Evolutionary conservation across 2,888 invertebrate species (phyloP).

Genomic region (Apomyelois bistriatella): DNA sequence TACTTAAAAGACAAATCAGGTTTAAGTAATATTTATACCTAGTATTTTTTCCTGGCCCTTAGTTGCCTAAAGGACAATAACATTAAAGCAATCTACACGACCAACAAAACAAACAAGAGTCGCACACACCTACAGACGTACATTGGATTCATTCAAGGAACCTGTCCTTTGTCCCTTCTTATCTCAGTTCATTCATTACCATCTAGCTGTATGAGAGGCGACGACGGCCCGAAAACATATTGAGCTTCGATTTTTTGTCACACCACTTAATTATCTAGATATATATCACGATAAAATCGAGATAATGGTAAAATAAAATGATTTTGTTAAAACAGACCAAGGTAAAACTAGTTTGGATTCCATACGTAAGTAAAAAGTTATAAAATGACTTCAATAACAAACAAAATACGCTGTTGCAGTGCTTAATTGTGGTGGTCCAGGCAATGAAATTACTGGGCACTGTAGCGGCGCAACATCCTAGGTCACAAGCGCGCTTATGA

Average conservation of each 20-base stretch:
- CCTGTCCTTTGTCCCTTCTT: conserved; percentile 65
- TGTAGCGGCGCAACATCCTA: too few relatives aligned
- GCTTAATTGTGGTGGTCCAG: too few relatives aligned
- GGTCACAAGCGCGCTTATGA: too few relatives aligned
- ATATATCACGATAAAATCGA: conserved; percentile 74
- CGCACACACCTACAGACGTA: conserved; percentile 36
- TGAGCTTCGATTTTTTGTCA: conserved; percentile 77
- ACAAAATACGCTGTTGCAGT: too few relatives aligned
- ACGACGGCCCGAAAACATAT: conserved; percentile 76
- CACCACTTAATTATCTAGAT: conserved; percentile 77
- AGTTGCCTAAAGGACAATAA: conserved; percentile 16
- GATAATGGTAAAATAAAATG: conserved; percentile 42
- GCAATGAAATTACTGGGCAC: too few relatives aligned
- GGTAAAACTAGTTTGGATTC: neutral
- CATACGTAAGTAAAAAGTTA: too few relatives aligned
- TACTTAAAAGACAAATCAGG: conserved; percentile 28
- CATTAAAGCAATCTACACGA: conserved; percentile 36
- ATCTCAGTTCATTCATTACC: conserved; percentile 78
- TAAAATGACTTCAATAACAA: too few relatives aligned
- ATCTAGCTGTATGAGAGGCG: conserved; percentile 76
- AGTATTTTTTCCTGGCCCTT: too few relatives aligned
- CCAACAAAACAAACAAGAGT: conserved; percentile 39
- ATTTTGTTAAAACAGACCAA: conserved; percentile 33
- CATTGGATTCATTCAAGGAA: conserved; percentile 63
- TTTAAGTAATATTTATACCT: too few relatives aligned